Conservation (phyloP, 1,140 invertebrate genomes). For the Calliopsis andreniformis region DNA sequence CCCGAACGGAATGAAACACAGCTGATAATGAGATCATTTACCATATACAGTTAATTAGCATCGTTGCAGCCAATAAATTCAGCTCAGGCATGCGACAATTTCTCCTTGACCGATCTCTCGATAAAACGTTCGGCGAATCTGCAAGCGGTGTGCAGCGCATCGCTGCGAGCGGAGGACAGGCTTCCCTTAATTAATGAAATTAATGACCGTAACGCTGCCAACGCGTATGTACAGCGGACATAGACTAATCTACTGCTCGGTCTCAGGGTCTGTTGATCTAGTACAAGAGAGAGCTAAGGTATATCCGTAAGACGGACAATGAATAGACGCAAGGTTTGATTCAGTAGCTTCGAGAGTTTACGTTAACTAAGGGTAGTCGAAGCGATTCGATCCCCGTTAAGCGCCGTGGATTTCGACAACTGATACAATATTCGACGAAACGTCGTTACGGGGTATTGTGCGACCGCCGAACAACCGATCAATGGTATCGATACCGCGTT, state of each 20-base stretch:
- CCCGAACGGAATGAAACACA: too few relatives aligned
- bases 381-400: conserved; percentile 14
- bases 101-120: neutral
- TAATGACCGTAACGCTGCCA: conserved; percentile 70
- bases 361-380: conserved; percentile 20
- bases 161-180: conserved; percentile 55
- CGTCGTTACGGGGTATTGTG: neutral
- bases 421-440: conserved; percentile 13
- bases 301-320: conserved; percentile 59
- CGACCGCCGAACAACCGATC: neutral
- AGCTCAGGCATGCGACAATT: neutral
- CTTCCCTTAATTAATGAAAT: conserved; percentile 75
- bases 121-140: conserved; percentile 55
- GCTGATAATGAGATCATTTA: too few relatives aligned
- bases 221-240: conserved; percentile 62
- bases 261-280: conserved; percentile 58
- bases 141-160: conserved; percentile 41
- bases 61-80: conserved; percentile 24
- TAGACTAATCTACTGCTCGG: conserved; percentile 61
- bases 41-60: conserved; percentile 5
- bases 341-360: conserved; percentile 24
- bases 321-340: conserved; percentile 49
- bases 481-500: neutral
- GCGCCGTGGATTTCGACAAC: conserved; percentile 4
- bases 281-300: conserved; percentile 42